These are phyloP conservation scores for Asobara japonica DNA, from an alignment of 1,140 invertebrate species.

Conservation along the genomic window DNA sequence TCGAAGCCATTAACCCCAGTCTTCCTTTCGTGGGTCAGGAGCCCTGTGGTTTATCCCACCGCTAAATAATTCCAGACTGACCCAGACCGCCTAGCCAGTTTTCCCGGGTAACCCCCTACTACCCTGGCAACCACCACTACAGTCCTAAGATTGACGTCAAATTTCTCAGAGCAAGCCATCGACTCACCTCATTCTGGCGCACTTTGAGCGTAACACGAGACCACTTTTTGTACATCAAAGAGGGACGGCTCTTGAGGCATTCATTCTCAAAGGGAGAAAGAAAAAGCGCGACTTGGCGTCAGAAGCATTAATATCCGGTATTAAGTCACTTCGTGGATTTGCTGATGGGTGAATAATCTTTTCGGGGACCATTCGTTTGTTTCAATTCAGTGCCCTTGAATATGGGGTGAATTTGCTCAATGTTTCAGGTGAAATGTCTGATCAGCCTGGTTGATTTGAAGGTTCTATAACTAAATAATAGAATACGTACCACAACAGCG, in stretches of 20 bases:
- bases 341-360: background rate
- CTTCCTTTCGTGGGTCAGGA: constrained; percentile 23
- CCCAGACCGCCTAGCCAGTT: constrained; percentile 14
- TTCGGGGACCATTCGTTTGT: background rate
- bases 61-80: constrained; percentile 39
- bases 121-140: constrained; percentile 18
- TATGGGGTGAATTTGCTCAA: no score
- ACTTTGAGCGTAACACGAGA: constrained; percentile 15
- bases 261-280: background rate
- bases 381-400: background rate
- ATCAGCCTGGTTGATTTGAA: no score
- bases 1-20: constrained; percentile 41
- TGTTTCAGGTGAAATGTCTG: no score
- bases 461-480: no score
- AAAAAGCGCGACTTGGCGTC: background rate
- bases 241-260: background rate
- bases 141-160: constrained; percentile 3
- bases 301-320: background rate
- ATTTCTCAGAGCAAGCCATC: background rate
- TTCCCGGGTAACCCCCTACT: background rate
- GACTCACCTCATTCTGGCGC: background rate
- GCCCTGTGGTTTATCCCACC: constrained; percentile 37
- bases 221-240: constrained; percentile 3
- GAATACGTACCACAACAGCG: no score
- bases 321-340: background rate